Base-by-base conservation (phyloP, 2,797 vertebrate species). In the Pseudopleuronectes americanus region DNA sequence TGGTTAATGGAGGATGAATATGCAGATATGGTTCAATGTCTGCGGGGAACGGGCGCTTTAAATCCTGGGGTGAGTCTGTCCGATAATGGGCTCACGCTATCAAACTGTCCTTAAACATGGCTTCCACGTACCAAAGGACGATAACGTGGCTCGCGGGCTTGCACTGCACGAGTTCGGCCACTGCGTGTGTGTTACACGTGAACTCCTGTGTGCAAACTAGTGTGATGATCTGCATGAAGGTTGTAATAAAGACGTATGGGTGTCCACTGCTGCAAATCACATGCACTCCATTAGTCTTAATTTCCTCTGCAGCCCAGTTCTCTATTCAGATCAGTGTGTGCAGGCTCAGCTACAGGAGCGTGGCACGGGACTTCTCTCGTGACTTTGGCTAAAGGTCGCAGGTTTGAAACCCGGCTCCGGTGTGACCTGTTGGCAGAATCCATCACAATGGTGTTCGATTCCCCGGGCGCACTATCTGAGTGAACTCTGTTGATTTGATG, bases 241-340 rank as follows among this genome's bases (percentile, higher is more conserved):
- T 8, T 45, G 28, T 9, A 59, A 12, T 55, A 28, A 43, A 54
- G 16, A 3, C 0, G 23, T 6, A 0, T 8, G n/a, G n/a, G 43
- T 64, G 22, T 19, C 0, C 12, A 13, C 13, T 58, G 57, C 36
- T 71, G 43, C 31, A 21, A 58, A 36, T 88, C 89, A 91, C 90
- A 88, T 90, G 85, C 56, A 38, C 3, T 71, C 55, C 0, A 81
- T 90, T 81, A 80, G 61, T 21, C 38, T 0, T 57, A 0, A 26
- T 81, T 78, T 74, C 14, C 33, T 36, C 28, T 52, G 6, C 43
- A 62, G 52, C 22, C 54, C 17, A 53, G 43, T 31, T 57, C 49
- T 55, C n/a, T 3, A 48, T n/a, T 8, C 17, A 8, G 36, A 74
- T 77, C 36, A 8, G 17, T 48, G 41, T 12, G n/a, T 56, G 59